A percentile compares a stretch with the other conserved stretches of the same genome.
Evolutionary conservation across 2,113 vertebrate species (phyloP).

Genomic region (Cygnus atratus): DNA sequence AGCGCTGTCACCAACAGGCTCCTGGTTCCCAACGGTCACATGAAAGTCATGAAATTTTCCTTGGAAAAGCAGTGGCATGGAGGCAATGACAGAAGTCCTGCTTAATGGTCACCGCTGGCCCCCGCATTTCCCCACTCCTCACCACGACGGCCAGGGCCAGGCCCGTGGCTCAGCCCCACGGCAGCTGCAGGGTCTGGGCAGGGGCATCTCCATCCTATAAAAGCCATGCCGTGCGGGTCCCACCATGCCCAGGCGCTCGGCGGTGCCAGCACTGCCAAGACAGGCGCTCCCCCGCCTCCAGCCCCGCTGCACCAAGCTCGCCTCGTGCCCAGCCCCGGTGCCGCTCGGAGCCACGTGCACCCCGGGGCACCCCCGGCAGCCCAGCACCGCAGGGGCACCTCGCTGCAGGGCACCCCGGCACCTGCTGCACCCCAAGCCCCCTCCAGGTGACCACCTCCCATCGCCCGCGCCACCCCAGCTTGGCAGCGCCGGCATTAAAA

Average conservation of each 20-base stretch:
- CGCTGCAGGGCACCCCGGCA: background rate
- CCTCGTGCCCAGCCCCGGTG: too few species aligned
- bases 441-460: background rate
- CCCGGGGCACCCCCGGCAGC: accelerated
- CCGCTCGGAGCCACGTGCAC: background rate
- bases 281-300: accelerated
- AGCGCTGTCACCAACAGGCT: accelerated
- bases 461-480: background rate
- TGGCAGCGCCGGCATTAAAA: background rate
- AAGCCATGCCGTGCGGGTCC: accelerated
- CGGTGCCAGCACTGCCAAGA: accelerated
- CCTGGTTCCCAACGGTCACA: background rate
- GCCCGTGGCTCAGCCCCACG: background rate
- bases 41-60: background rate
- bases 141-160: accelerated
- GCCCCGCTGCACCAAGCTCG: background rate
- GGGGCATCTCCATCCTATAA: accelerated
- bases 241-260: background rate
- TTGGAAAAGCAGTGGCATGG: accelerated
- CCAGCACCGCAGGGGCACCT: background rate
- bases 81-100: background rate
- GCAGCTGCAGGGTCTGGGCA: background rate
- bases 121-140: accelerated
- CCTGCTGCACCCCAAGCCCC: background rate
- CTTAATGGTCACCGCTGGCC: accelerated